These are phyloP conservation scores for Ahaetulla prasina DNA, from an alignment of 2,113 vertebrate species.

Conservation along the genomic window DNA sequence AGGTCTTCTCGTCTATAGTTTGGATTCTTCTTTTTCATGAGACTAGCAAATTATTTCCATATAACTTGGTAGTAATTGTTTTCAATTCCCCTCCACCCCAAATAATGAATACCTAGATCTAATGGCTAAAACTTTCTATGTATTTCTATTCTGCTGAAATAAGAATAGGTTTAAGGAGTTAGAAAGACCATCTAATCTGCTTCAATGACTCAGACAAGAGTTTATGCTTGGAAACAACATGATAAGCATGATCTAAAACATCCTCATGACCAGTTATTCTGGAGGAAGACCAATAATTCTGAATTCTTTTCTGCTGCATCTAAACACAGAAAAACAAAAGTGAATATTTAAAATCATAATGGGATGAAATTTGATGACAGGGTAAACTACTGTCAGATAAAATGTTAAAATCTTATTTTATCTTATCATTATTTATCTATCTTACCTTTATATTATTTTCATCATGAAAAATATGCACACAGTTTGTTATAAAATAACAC, in stretches of 20 bases:
- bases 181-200: neutral
- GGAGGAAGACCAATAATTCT: neutral
- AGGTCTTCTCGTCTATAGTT: neutral
- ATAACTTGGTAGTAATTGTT: neutral
- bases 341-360: neutral
- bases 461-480: constrained; percentile 23
- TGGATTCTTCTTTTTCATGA: neutral
- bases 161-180: neutral
- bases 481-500: neutral
- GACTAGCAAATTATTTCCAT: neutral
- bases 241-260: neutral
- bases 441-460: constrained; percentile 9
- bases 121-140: neutral
- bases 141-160: neutral
- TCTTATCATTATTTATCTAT: no score
- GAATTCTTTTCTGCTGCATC: neutral
- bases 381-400: neutral
- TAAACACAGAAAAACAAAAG: neutral
- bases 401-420: neutral
- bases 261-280: neutral
- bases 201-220: neutral
- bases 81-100: neutral
- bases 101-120: neutral
- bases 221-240: neutral
- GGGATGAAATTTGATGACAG: neutral